phyloP scores from a whole-genome alignment of 2,113 vertebrate species.

The Cyrtonyx montezumae region DNA sequence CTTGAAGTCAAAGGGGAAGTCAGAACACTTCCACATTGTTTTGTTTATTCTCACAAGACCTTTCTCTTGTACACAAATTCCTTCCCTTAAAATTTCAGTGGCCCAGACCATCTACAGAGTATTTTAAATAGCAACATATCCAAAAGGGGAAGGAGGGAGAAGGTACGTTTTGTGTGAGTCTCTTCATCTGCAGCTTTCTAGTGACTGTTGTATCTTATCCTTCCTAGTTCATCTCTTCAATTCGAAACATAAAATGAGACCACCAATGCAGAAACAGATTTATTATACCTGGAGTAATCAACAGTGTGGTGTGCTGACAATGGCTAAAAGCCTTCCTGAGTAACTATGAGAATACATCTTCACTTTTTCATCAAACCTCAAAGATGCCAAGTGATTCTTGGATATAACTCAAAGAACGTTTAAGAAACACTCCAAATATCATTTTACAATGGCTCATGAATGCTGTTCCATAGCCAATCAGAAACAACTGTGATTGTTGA shows the following conservation, averaged over 20 bases:
- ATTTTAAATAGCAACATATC: neutral
- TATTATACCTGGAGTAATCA: neutral
- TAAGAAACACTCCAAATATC: neutral
- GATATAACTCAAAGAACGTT: neutral
- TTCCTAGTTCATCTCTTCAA: neutral
- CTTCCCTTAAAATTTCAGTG: neutral
- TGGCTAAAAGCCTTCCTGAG: neutral
- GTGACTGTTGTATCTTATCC: neutral
- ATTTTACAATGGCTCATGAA: neutral
- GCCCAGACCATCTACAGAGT: neutral
- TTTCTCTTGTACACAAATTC: neutral
- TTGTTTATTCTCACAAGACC: conserved; percentile 32
- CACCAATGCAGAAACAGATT: neutral
- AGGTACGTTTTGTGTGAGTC: neutral
- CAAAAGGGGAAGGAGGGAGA: neutral
- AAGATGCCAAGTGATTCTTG: neutral
- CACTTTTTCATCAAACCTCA: neutral
- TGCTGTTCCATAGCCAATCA: neutral
- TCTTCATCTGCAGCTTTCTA: neutral
- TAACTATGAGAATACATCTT: neutral
- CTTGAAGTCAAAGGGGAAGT: conserved; percentile 20
- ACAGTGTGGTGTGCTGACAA: neutral
- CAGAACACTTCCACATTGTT: conserved; percentile 44
- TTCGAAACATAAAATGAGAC: neutral
- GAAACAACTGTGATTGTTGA: neutral